phyloP scores from a whole-genome alignment of 2,797 vertebrate genomes.

The Uromys caudimaculatus region DNA sequence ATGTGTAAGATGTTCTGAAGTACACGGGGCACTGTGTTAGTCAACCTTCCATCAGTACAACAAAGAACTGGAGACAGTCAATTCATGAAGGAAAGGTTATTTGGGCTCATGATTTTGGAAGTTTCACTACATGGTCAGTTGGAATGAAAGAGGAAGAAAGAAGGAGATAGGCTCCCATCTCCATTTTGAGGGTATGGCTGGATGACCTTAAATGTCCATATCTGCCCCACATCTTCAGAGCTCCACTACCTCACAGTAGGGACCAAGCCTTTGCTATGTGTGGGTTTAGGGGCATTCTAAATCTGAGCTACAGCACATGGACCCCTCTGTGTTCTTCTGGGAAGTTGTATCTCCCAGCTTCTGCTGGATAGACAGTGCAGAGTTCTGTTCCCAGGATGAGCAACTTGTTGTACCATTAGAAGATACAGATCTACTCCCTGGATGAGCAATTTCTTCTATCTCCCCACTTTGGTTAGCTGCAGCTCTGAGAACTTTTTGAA shows the following conservation, averaged over 20 bases:
- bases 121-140: not conserved
- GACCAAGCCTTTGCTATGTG: not conserved
- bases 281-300: not conserved
- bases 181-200: not conserved
- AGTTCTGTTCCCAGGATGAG: rapidly evolving
- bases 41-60: not conserved
- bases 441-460: rapidly evolving
- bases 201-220: not conserved
- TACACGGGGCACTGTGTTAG: not conserved
- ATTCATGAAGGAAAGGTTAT: not conserved
- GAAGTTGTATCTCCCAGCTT: not conserved
- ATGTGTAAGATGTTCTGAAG: not conserved
- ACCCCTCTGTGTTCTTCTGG: not conserved
- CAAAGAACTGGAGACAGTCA: not conserved
- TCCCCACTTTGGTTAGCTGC: not conserved
- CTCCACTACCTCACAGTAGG: not conserved
- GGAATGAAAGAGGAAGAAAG: not conserved
- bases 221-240: not conserved
- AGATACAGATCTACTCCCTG: rapidly evolving
- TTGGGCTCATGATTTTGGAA: not conserved
- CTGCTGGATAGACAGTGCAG: not conserved
- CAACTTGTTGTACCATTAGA: not conserved
- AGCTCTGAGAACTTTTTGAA: not conserved
- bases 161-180: too few species aligned
- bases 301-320: not conserved